Base-by-base conservation (phyloP, 2,888 invertebrate species). In the Microchrysa polita region DNA sequence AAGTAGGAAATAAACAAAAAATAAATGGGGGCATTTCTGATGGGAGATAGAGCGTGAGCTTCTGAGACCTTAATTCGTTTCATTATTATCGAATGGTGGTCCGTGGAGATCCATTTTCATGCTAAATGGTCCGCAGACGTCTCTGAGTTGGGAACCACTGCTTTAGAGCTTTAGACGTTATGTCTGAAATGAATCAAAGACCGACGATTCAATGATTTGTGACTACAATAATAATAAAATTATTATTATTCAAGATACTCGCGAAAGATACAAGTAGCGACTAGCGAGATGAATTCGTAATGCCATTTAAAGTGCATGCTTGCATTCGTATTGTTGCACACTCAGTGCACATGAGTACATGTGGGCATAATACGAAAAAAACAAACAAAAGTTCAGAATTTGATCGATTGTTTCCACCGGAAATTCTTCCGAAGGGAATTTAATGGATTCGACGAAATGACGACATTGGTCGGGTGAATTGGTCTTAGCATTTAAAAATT, bases 351-450 rank as follows among this genome's bases (percentile, higher is more conserved):
- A 42, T 42, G 7, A 12, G 42, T 48, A n/a, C 48, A 48, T 4
- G 16, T 10, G 48, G 4, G 48, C 48, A n/a, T n/a, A n/a, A n/a
- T n/a, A n/a, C n/a, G n/a, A n/a, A n/a, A n/a, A n/a, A n/a, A n/a
- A n/a, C n/a, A 48, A n/a, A 7, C 16, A 48, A n/a, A 48, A 48
- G 55, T 61, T 63, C 57, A 40, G 20, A 7, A 16, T 63, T 55
- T 69, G 57, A 69, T 57, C 57, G 18, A 69, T 57, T 18, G 55
- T 57, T 65, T 44, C 59, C 59, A 75, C 74, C 74, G 74, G 74
- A 75, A 73, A 75, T 73, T 75, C 74, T 73, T 75, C 73, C 73
- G 73, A 75, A 63, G 40, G 53, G 40, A 71, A 55, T 44, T 69
- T 61, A 18, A 53, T 27, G 69, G 61, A 12, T 34, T 27, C 40